phyloP scores from a whole-genome alignment of 1,140 invertebrate genomes.

The Calliphora vicina region DNA sequence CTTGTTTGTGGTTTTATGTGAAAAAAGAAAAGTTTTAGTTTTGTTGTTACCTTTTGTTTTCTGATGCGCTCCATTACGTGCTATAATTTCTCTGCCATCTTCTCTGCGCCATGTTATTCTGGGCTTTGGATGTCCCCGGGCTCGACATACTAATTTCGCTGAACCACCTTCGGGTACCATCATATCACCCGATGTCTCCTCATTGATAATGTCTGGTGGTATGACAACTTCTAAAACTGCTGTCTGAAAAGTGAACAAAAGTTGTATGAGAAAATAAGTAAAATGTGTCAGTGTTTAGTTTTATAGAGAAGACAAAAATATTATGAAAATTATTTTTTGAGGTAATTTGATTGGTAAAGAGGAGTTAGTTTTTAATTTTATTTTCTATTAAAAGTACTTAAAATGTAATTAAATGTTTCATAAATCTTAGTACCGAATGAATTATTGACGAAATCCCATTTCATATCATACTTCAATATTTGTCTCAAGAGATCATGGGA shows the following conservation, averaged over 20 bases:
- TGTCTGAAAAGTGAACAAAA: slow-evolving; percentile 70
- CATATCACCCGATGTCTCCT: slow-evolving; percentile 87
- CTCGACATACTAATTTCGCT: slow-evolving; percentile 85
- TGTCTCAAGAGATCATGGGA: too few relatives aligned
- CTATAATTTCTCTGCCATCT: slow-evolving; percentile 83
- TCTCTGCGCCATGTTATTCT: slow-evolving; percentile 87
- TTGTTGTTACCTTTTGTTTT: slow-evolving; percentile 73
- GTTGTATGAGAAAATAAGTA: not conserved
- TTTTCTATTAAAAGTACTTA: too few relatives aligned
- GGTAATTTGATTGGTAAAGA: too few relatives aligned
- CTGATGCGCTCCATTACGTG: slow-evolving; percentile 72
- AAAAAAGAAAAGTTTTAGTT: not conserved
- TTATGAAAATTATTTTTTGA: too few relatives aligned
- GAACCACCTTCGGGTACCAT: slow-evolving; percentile 91
- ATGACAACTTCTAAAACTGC: slow-evolving; percentile 88
- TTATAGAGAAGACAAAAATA: too few relatives aligned
- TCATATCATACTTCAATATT: too few relatives aligned
- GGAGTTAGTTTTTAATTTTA: too few relatives aligned
- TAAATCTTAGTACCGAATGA: too few relatives aligned
- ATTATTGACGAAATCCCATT: too few relatives aligned
- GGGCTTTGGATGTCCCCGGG: slow-evolving; percentile 83
- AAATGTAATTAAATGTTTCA: too few relatives aligned
- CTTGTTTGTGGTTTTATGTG: not conserved
- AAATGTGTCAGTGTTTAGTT: not conserved
- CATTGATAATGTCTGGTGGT: slow-evolving; percentile 88